These are phyloP conservation scores for Aegotheles bennettii DNA, from an alignment of 2,113 vertebrate species.

Conservation along the genomic window DNA sequence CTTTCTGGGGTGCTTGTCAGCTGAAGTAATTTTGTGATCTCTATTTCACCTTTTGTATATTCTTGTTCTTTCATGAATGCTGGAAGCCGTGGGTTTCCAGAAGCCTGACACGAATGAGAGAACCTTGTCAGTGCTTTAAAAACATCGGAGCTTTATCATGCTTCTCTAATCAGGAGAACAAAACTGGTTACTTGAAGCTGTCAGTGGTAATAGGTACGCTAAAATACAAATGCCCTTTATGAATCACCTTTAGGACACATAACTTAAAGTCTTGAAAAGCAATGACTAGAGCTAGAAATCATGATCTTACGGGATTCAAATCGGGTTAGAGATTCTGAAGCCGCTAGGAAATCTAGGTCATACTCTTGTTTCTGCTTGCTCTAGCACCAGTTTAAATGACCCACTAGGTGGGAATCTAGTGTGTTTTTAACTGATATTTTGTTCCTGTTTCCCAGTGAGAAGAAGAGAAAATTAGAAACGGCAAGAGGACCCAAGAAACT, in stretches of 20 bases:
- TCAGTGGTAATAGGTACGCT: background rate
- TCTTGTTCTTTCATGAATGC: background rate
- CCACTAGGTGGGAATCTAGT: background rate
- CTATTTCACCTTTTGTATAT: background rate
- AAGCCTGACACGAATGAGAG: background rate
- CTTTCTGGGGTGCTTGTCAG: background rate
- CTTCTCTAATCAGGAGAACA: background rate
- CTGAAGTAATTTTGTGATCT: background rate
- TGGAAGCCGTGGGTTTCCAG: background rate
- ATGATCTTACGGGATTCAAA: background rate
- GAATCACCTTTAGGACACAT: background rate
- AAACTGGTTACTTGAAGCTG: background rate
- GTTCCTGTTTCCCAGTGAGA: slow-evolving; percentile 76
- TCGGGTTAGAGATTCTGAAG: background rate
- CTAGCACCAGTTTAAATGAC: background rate
- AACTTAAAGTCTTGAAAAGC: background rate
- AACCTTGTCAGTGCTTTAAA: background rate
- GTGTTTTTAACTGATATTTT: background rate
- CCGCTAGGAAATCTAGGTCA: background rate
- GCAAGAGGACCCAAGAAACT: slow-evolving; percentile 65
- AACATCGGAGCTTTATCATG: background rate
- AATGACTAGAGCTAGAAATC: background rate
- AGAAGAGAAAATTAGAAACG: slow-evolving; percentile 84
- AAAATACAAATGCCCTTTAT: background rate
- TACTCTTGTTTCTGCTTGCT: background rate